These are phyloP conservation scores for Lamellibrachia columna DNA, from an alignment of 2,888 invertebrate genomes.

Conservation along the genomic window DNA sequence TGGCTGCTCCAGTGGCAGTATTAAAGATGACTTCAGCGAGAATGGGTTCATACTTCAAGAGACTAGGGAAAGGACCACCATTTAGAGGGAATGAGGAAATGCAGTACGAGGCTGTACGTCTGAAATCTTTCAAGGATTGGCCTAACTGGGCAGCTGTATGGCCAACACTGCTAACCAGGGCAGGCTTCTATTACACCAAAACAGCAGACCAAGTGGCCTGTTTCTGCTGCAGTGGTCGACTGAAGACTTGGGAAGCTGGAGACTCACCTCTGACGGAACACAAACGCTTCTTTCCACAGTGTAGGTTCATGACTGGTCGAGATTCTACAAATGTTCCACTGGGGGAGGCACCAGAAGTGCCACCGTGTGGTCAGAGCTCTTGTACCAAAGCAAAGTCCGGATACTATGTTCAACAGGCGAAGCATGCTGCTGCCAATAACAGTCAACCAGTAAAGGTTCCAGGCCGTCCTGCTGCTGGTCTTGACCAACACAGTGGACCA, in stretches of 20 bases:
- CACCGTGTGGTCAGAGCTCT: neutral
- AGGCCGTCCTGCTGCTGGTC: too few species aligned
- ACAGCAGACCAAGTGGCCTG: conserved; percentile 4
- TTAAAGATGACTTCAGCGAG: too few species aligned
- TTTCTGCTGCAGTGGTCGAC: neutral
- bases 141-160: neutral
- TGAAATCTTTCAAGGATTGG: neutral
- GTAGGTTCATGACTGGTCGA: neutral
- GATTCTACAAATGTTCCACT: neutral
- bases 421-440: too few species aligned
- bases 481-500: too few species aligned
- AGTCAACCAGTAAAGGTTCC: too few species aligned
- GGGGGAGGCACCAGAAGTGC: neutral
- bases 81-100: neutral
- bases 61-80: too few species aligned
- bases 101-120: neutral
- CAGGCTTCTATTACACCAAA: neutral
- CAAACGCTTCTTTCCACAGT: neutral
- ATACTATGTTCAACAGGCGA: too few species aligned
- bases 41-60: too few species aligned
- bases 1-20: too few species aligned
- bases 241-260: neutral
- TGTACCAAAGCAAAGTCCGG: too few species aligned
- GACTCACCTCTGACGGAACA: neutral
- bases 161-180: neutral